phyloP scores from a whole-genome alignment of 2,797 vertebrate species.

The Lemur catta region DNA sequence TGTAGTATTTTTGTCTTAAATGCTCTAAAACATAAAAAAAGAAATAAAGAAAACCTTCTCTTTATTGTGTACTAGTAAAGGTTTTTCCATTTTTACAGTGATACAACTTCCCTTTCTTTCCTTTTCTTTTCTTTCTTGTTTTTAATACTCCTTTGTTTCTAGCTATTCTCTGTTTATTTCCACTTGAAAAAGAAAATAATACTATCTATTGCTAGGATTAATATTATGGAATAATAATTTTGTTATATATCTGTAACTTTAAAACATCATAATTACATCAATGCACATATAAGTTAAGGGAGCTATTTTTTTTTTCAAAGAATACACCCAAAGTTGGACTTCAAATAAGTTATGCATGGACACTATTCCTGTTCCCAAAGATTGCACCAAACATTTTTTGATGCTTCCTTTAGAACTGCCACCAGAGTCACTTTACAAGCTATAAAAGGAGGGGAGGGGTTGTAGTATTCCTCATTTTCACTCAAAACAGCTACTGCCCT shows the following conservation, averaged over 20 bases:
- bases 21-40: neutral
- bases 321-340: neutral
- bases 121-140: neutral
- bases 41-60: neutral
- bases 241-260: neutral
- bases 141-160: neutral
- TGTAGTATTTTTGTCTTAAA: slow-evolving; percentile 31
- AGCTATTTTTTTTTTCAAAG: neutral
- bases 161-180: neutral
- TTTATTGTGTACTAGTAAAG: neutral
- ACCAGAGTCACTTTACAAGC: neutral
- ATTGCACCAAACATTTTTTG: neutral
- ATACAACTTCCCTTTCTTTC: neutral
- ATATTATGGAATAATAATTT: neutral
- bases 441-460: neutral
- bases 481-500: neutral
- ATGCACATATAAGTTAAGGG: neutral
- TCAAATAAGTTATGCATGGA: neutral
- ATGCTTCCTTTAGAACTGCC: neutral
- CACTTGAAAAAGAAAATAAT: neutral
- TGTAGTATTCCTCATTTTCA: neutral
- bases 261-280: neutral
- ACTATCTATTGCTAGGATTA: neutral
- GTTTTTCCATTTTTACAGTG: neutral
- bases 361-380: neutral